These are phyloP conservation scores for Ginglymostoma cirratum DNA, from an alignment of 2,113 vertebrate species.

Conservation along the genomic window DNA sequence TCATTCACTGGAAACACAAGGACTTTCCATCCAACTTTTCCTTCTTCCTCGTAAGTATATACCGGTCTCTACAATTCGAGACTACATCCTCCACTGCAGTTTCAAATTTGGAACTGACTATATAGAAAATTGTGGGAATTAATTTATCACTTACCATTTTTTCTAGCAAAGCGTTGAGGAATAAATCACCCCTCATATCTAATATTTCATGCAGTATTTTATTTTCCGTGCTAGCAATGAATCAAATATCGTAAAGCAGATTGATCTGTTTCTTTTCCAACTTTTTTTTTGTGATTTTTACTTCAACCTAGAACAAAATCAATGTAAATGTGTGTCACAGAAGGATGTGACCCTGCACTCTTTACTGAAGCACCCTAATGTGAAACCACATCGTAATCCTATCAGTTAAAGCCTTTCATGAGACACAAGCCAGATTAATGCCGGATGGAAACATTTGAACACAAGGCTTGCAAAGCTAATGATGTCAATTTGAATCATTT, in stretches of 20 bases:
- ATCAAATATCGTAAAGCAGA: not conserved
- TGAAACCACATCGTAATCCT: not conserved
- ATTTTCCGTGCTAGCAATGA: not conserved
- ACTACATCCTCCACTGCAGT: not conserved
- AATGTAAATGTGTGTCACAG: not conserved
- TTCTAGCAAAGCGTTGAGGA: not conserved
- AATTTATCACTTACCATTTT: not conserved
- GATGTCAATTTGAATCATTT: not conserved
- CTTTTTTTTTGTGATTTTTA: not conserved
- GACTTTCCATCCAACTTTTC: not conserved
- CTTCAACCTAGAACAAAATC: not conserved
- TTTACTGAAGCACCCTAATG: not conserved
- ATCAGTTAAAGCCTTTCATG: not conserved
- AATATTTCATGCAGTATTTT: not conserved
- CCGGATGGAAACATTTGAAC: not conserved
- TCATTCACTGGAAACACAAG: not conserved
- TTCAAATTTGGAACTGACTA: not conserved
- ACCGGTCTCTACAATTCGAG: not conserved
- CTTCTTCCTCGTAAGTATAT: not conserved
- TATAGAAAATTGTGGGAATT: not conserved
- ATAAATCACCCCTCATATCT: not conserved
- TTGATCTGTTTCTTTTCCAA: not conserved
- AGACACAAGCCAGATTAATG: slow-evolving; percentile 12
- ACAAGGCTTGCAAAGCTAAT: not conserved
- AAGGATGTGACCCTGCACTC: not conserved